Evolutionary conservation across 2,888 invertebrate genomes (phyloP).

Genomic region (Brachypalpus laphriformis): DNA sequence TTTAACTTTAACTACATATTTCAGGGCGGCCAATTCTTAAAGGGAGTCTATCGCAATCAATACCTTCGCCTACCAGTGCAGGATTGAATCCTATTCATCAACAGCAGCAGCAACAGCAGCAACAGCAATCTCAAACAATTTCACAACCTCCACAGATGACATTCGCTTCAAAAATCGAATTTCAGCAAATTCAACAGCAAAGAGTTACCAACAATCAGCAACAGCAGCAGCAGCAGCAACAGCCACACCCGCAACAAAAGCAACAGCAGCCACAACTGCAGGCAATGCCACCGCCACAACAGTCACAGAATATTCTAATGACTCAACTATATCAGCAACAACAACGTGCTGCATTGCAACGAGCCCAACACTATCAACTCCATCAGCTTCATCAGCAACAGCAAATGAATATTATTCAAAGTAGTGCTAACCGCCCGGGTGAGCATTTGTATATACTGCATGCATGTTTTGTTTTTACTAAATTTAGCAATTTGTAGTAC

Average conservation of each 20-base stretch:
- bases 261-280: conserved; percentile 74
- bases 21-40: conserved; percentile 82
- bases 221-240: conserved; percentile 62
- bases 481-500: too few relatives aligned
- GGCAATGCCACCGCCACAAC: neutral
- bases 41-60: conserved; percentile 77
- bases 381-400: conserved; percentile 76
- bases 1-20: conserved; percentile 7
- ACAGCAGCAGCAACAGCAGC: conserved; percentile 7
- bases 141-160: conserved; percentile 75
- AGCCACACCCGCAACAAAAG: conserved; percentile 75
- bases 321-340: conserved; percentile 78
- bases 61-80: conserved; percentile 24
- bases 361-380: conserved; percentile 80
- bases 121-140: conserved; percentile 66
- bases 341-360: conserved; percentile 51
- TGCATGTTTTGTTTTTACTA: too few relatives aligned
- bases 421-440: conserved; percentile 52
- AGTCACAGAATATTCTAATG: conserved; percentile 75
- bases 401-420: conserved; percentile 41
- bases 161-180: conserved; percentile 77
- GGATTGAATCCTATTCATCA: conserved; percentile 58
- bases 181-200: conserved; percentile 80
- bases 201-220: conserved; percentile 59
- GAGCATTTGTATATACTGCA: too few relatives aligned